A percentile compares a stretch with the other conserved stretches of the same genome.
These are phyloP conservation scores for Ceratosolen solmsi DNA, from an alignment of 1,140 invertebrate species.

Conservation along the genomic window DNA sequence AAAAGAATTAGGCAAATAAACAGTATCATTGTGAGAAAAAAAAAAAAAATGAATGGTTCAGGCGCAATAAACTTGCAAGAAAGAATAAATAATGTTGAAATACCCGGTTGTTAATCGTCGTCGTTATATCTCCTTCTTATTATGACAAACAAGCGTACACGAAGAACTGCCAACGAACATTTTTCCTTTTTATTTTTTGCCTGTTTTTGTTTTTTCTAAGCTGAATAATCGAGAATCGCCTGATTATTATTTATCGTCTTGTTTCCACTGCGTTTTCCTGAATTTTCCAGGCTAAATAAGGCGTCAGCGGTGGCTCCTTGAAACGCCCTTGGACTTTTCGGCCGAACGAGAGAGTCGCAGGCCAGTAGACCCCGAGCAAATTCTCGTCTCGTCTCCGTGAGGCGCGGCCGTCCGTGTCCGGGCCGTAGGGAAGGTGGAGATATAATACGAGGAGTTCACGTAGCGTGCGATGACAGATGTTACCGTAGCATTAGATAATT, in stretches of 20 bases:
- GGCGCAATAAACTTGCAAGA: background rate
- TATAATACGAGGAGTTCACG: background rate
- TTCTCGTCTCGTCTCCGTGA: conserved; percentile 1
- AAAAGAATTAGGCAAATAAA: background rate
- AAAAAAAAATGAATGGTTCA: background rate
- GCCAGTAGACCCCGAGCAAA: background rate
- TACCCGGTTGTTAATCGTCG: background rate
- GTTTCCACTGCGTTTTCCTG: background rate
- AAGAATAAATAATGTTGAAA: background rate
- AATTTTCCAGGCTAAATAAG: too few species aligned
- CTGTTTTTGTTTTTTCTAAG: background rate
- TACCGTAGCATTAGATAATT: conserved; percentile 66
- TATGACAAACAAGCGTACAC: background rate
- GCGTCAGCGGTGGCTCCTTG: too few species aligned
- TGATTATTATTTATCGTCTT: background rate
- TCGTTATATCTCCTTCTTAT: background rate
- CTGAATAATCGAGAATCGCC: too few species aligned
- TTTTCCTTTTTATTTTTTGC: too few species aligned
- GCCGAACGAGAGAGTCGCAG: background rate
- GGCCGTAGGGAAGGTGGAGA: background rate
- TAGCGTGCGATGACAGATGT: conserved; percentile 64
- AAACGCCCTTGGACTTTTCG: too few species aligned
- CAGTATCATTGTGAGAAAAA: too few species aligned
- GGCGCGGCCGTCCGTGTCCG: conserved; percentile 8
- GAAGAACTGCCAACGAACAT: too few species aligned